Conservation (phyloP, 2,888 invertebrate species). For the Xestia sexstrigata region DNA sequence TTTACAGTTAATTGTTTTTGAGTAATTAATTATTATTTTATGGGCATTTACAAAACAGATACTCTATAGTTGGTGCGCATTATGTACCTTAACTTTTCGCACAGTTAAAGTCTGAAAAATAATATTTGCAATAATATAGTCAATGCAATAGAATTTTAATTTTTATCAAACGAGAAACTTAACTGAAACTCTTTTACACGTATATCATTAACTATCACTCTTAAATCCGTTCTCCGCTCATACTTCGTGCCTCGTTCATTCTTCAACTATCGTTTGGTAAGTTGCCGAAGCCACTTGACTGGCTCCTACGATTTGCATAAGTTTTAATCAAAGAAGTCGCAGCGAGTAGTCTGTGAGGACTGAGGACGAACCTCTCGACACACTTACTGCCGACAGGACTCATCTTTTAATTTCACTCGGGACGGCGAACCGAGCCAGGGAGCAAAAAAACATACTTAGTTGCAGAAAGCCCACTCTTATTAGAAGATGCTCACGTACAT, state of each 20-base stretch:
- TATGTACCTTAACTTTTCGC: background rate
- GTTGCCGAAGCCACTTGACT: conserved; percentile 77
- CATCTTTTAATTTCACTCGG: conserved; percentile 63
- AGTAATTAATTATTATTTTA: conserved; percentile 9
- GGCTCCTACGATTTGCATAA: conserved; percentile 81
- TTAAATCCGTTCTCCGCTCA: conserved; percentile 6
- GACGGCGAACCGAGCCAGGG: conserved; percentile 5
- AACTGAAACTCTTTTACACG: background rate
- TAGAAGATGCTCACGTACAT: conserved; percentile 14
- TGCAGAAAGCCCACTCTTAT: conserved; percentile 36
- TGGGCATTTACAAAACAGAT: background rate
- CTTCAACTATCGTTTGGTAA: conserved; percentile 70
- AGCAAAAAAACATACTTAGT: conserved; percentile 4
- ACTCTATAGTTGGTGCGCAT: background rate
- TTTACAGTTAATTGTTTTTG: background rate
- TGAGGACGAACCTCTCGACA: conserved; percentile 67
- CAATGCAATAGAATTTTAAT: background rate
- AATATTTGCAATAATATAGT: background rate
- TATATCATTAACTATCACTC: background rate
- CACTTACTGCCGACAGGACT: conserved; percentile 57
- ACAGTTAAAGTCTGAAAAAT: background rate
- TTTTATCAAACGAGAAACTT: background rate
- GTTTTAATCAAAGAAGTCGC: conserved; percentile 86
- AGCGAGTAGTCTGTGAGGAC: conserved; percentile 34
- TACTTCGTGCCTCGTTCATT: conserved; percentile 28